Conservation (phyloP, 2,797 vertebrate species). For the Cynopterus sphinx region DNA sequence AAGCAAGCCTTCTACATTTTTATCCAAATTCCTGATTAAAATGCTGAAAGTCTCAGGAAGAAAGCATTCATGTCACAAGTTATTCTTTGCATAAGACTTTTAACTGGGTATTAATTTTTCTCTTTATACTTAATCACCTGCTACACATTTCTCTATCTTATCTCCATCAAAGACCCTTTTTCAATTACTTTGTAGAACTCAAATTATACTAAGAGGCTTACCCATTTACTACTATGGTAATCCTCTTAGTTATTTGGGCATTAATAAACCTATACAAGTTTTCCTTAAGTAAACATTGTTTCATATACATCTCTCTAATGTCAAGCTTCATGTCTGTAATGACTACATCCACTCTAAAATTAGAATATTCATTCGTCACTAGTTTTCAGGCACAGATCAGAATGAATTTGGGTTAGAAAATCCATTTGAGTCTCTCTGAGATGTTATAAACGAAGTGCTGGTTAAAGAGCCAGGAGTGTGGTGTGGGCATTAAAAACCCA, state of each 20-base stretch:
- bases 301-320: neutral
- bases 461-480: neutral
- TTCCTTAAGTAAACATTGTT: constrained; percentile 13
- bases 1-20: neutral
- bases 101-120: neutral
- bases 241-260: neutral
- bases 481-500: neutral
- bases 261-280: neutral
- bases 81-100: neutral
- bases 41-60: neutral
- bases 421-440: neutral
- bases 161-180: neutral
- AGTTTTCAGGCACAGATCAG: neutral
- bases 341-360: neutral
- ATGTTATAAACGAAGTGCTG: neutral
- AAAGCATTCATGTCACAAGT: neutral
- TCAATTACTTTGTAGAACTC: neutral
- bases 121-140: neutral
- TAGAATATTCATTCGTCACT: neutral
- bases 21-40: neutral
- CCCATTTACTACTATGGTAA: neutral
- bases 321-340: neutral
- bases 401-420: constrained; percentile 12
- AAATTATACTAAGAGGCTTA: neutral
- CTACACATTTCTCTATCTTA: neutral